Conservation (phyloP, 2,113 vertebrate genomes). For the Sminthopsis crassicaudata region DNA sequence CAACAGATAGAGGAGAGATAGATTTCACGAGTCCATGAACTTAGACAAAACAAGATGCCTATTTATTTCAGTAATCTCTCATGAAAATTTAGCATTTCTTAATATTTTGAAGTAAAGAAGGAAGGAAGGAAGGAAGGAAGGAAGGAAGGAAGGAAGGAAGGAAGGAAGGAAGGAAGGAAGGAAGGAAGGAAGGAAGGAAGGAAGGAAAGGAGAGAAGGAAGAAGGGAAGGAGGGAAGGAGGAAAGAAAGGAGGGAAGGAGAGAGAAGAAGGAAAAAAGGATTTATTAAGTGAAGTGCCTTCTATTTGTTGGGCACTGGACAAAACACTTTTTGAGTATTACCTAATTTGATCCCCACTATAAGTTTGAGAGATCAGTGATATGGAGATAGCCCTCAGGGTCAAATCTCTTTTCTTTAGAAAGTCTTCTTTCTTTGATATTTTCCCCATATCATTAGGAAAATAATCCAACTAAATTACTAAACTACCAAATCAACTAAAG, state of each 20-base stretch:
- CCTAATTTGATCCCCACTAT: not conserved
- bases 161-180: too few species aligned
- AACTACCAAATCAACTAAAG: not conserved
- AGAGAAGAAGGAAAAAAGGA: not conserved
- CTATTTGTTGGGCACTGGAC: not conserved
- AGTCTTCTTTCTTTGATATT: not conserved
- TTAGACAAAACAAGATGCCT: not conserved
- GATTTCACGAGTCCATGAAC: too few species aligned
- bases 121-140: too few species aligned
- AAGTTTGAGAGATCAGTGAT: not conserved
- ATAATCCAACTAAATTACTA: too few species aligned
- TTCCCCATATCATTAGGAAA: not conserved
- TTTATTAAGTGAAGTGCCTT: not conserved
- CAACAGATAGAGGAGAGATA: too few species aligned
- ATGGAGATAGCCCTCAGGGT: not conserved
- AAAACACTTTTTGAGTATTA: not conserved
- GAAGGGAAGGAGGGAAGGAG: too few species aligned
- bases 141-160: too few species aligned
- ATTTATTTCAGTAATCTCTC: not conserved
- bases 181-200: too few species aligned
- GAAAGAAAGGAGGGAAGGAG: too few species aligned
- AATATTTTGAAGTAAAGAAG: not conserved
- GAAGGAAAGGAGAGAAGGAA: too few species aligned
- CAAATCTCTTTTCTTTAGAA: not conserved
- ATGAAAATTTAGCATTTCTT: not conserved